Base-by-base conservation (phyloP, 2,888 invertebrate species). In the Galerucella pusilla region DNA sequence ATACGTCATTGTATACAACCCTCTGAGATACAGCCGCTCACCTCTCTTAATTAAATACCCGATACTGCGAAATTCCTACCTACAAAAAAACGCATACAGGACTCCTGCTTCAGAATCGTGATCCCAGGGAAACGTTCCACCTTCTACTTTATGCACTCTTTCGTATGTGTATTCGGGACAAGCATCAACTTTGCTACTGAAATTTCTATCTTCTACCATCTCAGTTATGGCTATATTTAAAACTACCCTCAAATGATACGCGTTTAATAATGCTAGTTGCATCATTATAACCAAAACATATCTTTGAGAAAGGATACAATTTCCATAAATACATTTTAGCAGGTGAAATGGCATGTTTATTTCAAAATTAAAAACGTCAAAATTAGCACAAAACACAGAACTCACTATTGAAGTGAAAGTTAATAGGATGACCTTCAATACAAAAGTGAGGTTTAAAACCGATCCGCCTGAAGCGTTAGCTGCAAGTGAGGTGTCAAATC, bases 11-110 rank as follows among this genome's bases (percentile, higher is more conserved):
- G 35, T 6, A 6, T 35, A 35, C 5, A 35, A 35, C 35, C 35
- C 35, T 35, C 35, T 35, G 35, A 35, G 5, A 35, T 35, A 35
- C 35, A 35, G 35, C 35, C 35, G 35, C 35, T 42, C 35, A 42
- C 35, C 35, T 42, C 35, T 35, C 35, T 35, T 35, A 35, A 35
- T 35, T 5, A 42, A 42, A 42, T 9, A 42, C 35, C 35, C 35
- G 7, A 42, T 42, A 42, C 35, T 42, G 7, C 7, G 35, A 42
- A 42, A 20, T 9, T 16, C 16, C 11, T 65, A 65, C 64, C 64
- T 96, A 89, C 94, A 94, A 88, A 94, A 96, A 87, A 96, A 96
- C 0, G 94, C 92, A 67, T 94, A 93, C 2, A 96, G 89, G 59
- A 96, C 94, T 60, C 94, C 86, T 0, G 95, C 95, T 88, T 94